These are phyloP conservation scores for Microcebus ravelobensis DNA, from an alignment of 2,113 vertebrate species.

Conservation along the genomic window DNA sequence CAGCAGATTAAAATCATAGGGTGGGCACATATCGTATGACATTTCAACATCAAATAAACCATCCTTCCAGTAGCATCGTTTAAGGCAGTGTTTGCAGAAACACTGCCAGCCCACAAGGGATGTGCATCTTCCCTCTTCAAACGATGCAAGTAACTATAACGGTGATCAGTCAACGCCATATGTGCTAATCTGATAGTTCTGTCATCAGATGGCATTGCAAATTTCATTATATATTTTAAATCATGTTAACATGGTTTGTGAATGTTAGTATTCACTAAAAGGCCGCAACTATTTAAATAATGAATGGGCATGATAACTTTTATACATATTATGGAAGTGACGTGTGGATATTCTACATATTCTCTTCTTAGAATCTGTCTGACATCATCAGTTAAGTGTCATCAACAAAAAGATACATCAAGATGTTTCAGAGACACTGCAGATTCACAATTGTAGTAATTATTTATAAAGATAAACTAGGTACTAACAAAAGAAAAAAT, in stretches of 20 bases:
- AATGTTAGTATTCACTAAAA: conserved; percentile 47
- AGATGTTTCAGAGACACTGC: neutral
- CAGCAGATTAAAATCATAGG: neutral
- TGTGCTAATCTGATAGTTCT: neutral
- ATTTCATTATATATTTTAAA: conserved; percentile 56
- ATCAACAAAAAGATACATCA: neutral
- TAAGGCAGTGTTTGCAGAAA: neutral
- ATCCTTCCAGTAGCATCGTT: neutral
- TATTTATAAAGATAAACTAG: neutral
- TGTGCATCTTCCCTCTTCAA: neutral
- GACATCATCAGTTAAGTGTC: neutral
- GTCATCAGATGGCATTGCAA: conserved; percentile 41
- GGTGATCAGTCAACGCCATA: neutral
- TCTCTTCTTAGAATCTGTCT: neutral
- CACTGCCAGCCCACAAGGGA: neutral
- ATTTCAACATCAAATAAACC: neutral
- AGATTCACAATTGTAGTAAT: neutral
- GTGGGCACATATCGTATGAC: neutral
- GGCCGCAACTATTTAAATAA: conserved; percentile 54
- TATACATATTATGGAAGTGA: neutral
- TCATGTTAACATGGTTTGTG: conserved; percentile 54
- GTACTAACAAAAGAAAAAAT: neutral
- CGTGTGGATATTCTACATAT: neutral
- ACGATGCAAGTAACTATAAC: neutral
- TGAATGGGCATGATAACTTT: conserved; percentile 7